Evolutionary conservation across 2,797 vertebrate genomes (phyloP), one percentile per base, ranked within the genome.

Genomic region (Gallinago solitaria): DNA sequence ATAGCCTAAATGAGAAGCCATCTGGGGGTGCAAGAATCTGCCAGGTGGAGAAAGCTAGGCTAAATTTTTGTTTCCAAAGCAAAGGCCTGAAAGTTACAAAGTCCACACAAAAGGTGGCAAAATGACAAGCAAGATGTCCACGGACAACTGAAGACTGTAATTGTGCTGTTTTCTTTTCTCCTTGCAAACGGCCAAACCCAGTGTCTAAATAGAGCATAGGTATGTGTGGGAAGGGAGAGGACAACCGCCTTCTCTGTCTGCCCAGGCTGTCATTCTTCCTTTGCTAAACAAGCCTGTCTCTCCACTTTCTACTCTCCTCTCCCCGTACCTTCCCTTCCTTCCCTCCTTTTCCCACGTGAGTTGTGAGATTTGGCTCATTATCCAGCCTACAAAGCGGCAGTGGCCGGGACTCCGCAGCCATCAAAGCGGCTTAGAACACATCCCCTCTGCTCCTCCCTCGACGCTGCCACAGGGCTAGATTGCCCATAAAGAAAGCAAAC

Each of bases 321-420:
- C 28, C 71, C 13, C 9, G 3, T 9, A 5, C 37, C 23, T 13
- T 25, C 57, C 37, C 8, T 17, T 3, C 2, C 9, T 17, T 3
- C 2, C 9, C 28, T 7, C 1, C 1, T 13, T 57, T 48, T 45
- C 16, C 6, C 5, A 3, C 4, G 0, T 0, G 6, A 39, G 3
- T 28, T 8, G 39, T 20, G 75, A 25, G 19, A 4, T 21, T 37
- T 25, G 41, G 11, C 59, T 87, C 54, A 1, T 69, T 53, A 9
- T 18, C 30, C n/a, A 19, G 7, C 25, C 61, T 23, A 48, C 17
- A 25, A 53, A 43, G 57, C 15, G 39, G 21, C 67, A 48, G 37
- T 3, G 23, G 23, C 21, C 0, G 1, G 30, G 47, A 37, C 27
- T 37, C 47, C 12, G 63, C 59, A 69, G 57, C 57, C 48, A 15